phyloP scores from a whole-genome alignment of 2,888 invertebrate genomes.

The Spodoptera exigua region DNA sequence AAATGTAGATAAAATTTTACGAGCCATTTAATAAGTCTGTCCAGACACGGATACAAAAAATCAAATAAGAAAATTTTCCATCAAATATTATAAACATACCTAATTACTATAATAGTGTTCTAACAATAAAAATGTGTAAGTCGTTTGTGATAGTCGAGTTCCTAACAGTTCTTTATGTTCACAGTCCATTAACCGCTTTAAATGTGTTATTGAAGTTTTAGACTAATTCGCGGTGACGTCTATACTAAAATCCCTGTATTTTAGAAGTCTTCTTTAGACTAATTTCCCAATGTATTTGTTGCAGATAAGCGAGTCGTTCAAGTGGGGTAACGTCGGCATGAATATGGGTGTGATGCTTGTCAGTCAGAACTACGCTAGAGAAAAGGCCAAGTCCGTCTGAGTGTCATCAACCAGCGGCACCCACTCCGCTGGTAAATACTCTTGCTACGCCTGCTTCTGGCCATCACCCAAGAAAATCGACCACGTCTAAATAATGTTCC shows the following conservation, averaged over 20 bases:
- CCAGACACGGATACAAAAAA: slow-evolving; percentile 4
- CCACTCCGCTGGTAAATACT: slow-evolving; percentile 74
- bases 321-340: slow-evolving; percentile 92
- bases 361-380: slow-evolving; percentile 83
- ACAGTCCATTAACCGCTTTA: slow-evolving; percentile 36
- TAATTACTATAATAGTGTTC: not conserved
- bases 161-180: slow-evolving; percentile 23
- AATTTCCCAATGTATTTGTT: slow-evolving; percentile 76
- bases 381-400: slow-evolving; percentile 86
- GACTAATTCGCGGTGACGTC: slow-evolving; percentile 40
- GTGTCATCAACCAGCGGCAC: slow-evolving; percentile 76
- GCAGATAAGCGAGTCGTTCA: slow-evolving; percentile 92
- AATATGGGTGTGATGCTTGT: slow-evolving; percentile 91
- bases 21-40: slow-evolving; percentile 10
- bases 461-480: slow-evolving; percentile 76
- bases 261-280: slow-evolving; percentile 22
- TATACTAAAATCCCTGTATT: slow-evolving; percentile 32
- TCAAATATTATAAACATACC: too few relatives aligned
- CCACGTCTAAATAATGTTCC: slow-evolving; percentile 71
- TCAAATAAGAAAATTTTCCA: too few relatives aligned
- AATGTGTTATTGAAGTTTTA: slow-evolving; percentile 16
- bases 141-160: slow-evolving; percentile 19
- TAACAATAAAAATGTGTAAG: slow-evolving; percentile 13
- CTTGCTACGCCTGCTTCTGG: slow-evolving; percentile 83
- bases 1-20: slow-evolving; percentile 25